Evolutionary conservation across 1,140 invertebrate genomes (phyloP), one percentile per base, ranked within the genome.

Genomic region (Zaprionus kolodkinae): DNA sequence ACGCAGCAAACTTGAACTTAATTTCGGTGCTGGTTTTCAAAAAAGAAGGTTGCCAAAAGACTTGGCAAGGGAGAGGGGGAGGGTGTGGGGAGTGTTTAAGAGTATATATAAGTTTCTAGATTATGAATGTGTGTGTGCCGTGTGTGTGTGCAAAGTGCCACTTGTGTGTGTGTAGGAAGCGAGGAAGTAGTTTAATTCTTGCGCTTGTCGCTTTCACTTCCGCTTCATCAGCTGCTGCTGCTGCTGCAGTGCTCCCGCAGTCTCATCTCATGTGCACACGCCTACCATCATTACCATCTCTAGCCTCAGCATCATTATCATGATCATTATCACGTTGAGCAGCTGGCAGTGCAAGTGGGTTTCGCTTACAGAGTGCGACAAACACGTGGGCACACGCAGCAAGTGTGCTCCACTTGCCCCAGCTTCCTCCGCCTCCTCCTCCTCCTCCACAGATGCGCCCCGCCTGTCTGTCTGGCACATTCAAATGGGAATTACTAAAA

Each of bases 151-250:
- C 45, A n/a, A 38, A 36, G 17, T 48, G 13, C 15, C 48, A 30
- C 27, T 38, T 65, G 33, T 55, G 9, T 7, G 27, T 71, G 63
- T 57, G 56, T 69, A 38, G 60, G 71, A 70, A 72, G 69, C 63
- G 43, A 71, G 83, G 83, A 86, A 86, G 84, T 79, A 72, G 80
- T 75, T 86, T 73, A 86, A 79, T 87, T 77, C 84, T 45, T 89
- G 81, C 65, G 38, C 84, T 71, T 63, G 77, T 69, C 74, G 84
- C 84, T 87, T 87, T 89, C 84, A 87, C 84, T 87, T 87, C 84
- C 84, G 84, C 80, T 76, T 85, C 84, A 87, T 87, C 84, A 89
- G 84, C 67, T 79, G 76, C 66, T 62, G 40, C 45, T 52, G 50
- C 38, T 55, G 50, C 38, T 45, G 40, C 43, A 17, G 43, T 56